Evolutionary conservation across 2,888 invertebrate genomes (phyloP).

Genomic region (Acanthosepion lycidas): DNA sequence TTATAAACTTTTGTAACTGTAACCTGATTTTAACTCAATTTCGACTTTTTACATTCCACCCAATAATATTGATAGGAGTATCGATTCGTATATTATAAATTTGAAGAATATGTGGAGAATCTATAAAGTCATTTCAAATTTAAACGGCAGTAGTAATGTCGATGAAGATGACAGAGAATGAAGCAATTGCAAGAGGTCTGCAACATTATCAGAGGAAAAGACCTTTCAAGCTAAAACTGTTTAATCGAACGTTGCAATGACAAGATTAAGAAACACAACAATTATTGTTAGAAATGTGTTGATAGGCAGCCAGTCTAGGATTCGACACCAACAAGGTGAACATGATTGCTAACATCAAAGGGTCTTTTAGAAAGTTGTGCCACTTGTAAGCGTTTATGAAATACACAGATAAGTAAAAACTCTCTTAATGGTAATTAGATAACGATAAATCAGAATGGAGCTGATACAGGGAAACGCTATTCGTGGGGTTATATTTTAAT

Average conservation of each 20-base stretch:
- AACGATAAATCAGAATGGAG: too few species aligned
- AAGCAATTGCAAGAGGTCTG: not conserved
- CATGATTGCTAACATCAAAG: not conserved
- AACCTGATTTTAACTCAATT: too few species aligned
- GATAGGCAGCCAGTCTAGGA: not conserved
- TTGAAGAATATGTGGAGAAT: not conserved
- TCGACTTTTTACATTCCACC: too few species aligned
- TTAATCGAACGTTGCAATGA: not conserved
- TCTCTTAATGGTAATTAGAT: too few species aligned
- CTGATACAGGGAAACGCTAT: too few species aligned
- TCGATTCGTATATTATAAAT: too few species aligned
- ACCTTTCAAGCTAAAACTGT: not conserved
- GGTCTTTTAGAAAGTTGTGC: not conserved
- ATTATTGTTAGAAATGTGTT: not conserved
- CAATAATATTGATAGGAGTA: too few species aligned
- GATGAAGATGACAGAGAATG: not conserved
- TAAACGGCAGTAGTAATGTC: not conserved
- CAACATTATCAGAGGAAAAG: not conserved
- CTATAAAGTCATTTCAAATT: not conserved
- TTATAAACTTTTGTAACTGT: too few species aligned
- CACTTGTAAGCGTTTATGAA: not conserved
- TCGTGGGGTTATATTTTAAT: too few species aligned
- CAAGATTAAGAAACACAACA: not conserved
- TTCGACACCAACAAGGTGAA: not conserved
- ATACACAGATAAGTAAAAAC: not conserved